A percentile compares a stretch with the other conserved stretches of the same genome.
Conservation (phyloP, 2,113 vertebrate genomes). For the Noctilio leporinus region DNA sequence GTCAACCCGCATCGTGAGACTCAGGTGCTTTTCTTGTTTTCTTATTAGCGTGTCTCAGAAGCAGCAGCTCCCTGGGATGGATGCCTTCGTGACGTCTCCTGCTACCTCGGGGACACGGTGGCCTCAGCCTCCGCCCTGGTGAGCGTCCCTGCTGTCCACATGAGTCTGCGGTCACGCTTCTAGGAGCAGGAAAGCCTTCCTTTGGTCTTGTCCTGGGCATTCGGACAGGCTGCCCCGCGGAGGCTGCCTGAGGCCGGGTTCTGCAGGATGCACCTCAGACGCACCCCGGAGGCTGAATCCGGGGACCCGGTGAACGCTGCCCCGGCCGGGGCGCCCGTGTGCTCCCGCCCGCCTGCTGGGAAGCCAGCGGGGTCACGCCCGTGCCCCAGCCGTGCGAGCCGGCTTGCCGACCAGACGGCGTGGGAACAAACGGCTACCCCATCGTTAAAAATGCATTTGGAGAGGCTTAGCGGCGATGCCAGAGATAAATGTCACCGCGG, state of each 20-base stretch:
- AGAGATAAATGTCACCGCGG: background rate
- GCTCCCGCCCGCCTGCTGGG: rapidly evolving
- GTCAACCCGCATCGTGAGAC: too few species aligned
- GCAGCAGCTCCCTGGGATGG: background rate
- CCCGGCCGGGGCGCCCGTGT: rapidly evolving
- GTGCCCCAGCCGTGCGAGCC: background rate
- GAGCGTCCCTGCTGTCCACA: conserved; percentile 53
- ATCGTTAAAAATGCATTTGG: background rate
- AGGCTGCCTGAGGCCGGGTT: background rate
- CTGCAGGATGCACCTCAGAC: rapidly evolving
- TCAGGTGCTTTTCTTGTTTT: background rate
- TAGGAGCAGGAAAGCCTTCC: rapidly evolving
- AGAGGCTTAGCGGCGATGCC: background rate
- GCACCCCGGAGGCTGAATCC: rapidly evolving
- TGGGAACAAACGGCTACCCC: background rate
- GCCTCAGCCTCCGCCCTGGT: conserved; percentile 18
- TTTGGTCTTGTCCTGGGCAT: background rate
- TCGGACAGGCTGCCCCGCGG: rapidly evolving
- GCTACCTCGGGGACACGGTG: background rate
- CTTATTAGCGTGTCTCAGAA: background rate
- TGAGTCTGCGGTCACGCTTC: background rate
- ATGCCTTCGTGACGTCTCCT: background rate
- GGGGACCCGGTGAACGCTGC: rapidly evolving
- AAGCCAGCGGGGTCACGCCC: rapidly evolving
- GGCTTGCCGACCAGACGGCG: rapidly evolving